Evolutionary conservation across 2,888 invertebrate genomes (phyloP), one percentile per base, ranked within the genome.

Genomic region (Mimachlamys varia): DNA sequence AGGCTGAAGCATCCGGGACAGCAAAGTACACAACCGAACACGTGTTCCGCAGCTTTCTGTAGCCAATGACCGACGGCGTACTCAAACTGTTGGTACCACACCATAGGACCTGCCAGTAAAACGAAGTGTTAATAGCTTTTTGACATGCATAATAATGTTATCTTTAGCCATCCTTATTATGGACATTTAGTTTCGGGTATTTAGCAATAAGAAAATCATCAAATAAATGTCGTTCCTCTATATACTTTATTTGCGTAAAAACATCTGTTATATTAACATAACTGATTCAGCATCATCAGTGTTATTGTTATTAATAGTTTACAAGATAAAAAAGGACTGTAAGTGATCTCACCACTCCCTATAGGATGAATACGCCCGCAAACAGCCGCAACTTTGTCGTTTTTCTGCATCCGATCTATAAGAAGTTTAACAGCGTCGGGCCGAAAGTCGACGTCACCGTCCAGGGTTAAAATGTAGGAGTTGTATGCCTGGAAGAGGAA

Each of bases 1-100:
- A 99, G 97, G 0, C 98, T 98, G 97, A 98, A 99, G 96, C 98
- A 99, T 12, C 99, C 99, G 0, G 98, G 98, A 96, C 98, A 98
- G 96, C 99, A 99, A 27, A 99, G 97, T 0, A 99, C 99, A 97
- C 99, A 99, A 89, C 99, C 99, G 96, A 99, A 99, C 98, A 99
- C 99, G 97, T 99, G 99, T 96, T 99, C 99, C 2, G 99, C 99
- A 76, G 99, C 99, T 97, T 99, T 99, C 97, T 99, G 99, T 96
- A 99, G 98, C 99, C 99, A 99, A 98, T 99, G 99, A 95, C 99
- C 99, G 96, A 99, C 99, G 88, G 99, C 99, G 97, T 99, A 99
- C 97, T 99, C 99, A 97, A 99, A 99, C 97, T 98, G 98, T 97
- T 99, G 99, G 97, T 99, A 99, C 99, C 99, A 99, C 92, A 99